A percentile compares a stretch with the other conserved stretches of the same genome.
Conservation (phyloP, 2,113 vertebrate genomes). For the Ovis aries region DNA sequence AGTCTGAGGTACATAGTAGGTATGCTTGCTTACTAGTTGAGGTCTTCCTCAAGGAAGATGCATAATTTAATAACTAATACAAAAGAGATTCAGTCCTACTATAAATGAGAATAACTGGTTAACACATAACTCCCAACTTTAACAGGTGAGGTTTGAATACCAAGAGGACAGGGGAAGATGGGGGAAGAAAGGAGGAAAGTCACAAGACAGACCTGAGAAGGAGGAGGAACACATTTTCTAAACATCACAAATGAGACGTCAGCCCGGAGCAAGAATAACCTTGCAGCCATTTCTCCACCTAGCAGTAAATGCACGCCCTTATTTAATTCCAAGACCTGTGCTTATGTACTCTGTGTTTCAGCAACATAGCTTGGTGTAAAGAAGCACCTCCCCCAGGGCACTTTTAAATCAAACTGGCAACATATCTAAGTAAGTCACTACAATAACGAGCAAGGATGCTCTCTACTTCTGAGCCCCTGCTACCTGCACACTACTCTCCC, state of each 20-base stretch:
- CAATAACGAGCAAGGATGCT: neutral
- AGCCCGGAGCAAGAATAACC: neutral
- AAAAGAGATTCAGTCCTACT: neutral
- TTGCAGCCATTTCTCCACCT: neutral
- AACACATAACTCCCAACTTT: neutral
- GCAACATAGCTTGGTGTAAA: neutral
- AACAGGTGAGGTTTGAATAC: neutral
- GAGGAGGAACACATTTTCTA: neutral
- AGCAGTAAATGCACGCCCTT: neutral
- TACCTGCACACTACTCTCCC: neutral
- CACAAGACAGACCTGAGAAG: neutral
- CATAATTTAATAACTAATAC: neutral
- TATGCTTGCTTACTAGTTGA: neutral
- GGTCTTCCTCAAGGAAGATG: neutral
- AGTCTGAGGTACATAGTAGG: neutral
- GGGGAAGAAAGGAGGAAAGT: neutral
- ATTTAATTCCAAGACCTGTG: neutral
- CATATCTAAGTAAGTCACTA: neutral
- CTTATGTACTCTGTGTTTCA: neutral
- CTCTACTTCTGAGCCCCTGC: neutral
- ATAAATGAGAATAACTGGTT: neutral
- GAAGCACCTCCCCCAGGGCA: neutral
- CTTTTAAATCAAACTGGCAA: neutral
- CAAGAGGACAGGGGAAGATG: neutral
- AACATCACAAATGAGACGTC: neutral